These are phyloP conservation scores for Phengaris alcon DNA, from an alignment of 2,888 invertebrate genomes.

Conservation along the genomic window DNA sequence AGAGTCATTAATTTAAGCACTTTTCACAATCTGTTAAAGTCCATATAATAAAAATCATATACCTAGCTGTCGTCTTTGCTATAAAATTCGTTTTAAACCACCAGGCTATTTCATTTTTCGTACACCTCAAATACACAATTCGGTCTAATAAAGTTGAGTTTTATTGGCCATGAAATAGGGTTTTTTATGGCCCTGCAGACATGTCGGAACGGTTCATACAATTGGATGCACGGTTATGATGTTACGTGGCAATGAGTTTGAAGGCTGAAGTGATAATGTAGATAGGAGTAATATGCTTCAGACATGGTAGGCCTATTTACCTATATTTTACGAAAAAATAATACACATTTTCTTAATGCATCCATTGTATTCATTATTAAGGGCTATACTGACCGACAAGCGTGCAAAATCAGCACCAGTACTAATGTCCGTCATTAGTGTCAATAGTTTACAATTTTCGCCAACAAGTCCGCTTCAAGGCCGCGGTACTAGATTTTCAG, in stretches of 20 bases:
- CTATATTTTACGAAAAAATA: neutral
- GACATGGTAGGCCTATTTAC: neutral
- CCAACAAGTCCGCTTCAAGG: too few relatives aligned
- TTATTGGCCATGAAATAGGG: conserved; percentile 5
- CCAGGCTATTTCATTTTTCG: conserved; percentile 31
- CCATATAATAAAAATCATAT: neutral
- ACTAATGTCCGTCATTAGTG: too few relatives aligned
- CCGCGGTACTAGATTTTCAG: too few relatives aligned
- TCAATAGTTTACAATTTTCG: too few relatives aligned
- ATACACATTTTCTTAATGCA: too few relatives aligned
- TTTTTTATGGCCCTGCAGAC: conserved; percentile 38
- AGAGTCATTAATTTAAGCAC: too few relatives aligned
- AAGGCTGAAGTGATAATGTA: conserved; percentile 19
- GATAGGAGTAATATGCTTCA: conserved; percentile 21
- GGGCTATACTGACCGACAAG: too few relatives aligned
- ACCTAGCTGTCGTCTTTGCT: neutral
- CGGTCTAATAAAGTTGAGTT: neutral
- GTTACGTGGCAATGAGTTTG: conserved; percentile 19
- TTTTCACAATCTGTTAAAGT: neutral
- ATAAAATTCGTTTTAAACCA: conserved; percentile 15
- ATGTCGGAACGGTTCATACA: conserved; percentile 63
- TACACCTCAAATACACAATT: conserved; percentile 31
- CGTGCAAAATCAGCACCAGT: too few relatives aligned
- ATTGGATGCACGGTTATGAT: conserved; percentile 55
- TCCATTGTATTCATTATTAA: too few relatives aligned